Percentiles rank a stretch among this genome's conserved stretches.
These are phyloP conservation scores for Chrysolina americana DNA, from an alignment of 2,888 invertebrate genomes.

Conservation along the genomic window DNA sequence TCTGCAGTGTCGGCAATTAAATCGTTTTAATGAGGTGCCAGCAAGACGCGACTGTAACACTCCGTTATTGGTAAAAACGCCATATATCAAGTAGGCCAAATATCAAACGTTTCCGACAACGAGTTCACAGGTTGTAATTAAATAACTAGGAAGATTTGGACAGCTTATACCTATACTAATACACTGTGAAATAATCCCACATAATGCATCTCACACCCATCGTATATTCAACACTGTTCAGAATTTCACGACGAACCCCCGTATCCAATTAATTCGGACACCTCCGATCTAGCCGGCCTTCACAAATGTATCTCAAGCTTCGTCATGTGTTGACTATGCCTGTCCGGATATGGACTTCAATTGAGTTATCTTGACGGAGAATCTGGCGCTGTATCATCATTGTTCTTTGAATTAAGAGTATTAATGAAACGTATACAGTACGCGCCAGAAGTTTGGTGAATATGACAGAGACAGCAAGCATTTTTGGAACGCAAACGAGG, in stretches of 20 bases:
- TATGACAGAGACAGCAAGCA: too few relatives aligned
- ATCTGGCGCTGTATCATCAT: conserved; percentile 15
- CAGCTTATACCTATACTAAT: too few relatives aligned
- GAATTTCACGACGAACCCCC: neutral
- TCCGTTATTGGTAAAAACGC: too few relatives aligned
- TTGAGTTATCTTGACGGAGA: conserved; percentile 44
- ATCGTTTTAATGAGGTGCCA: too few relatives aligned
- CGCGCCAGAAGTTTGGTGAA: neutral
- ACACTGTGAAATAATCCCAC: too few relatives aligned
- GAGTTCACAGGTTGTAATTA: too few relatives aligned
- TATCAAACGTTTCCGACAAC: too few relatives aligned
- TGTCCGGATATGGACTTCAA: conserved; percentile 52
- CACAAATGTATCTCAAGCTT: conserved; percentile 44
- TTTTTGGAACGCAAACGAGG: too few relatives aligned
- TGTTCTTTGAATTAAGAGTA: conserved; percentile 3
- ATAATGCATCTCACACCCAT: neutral
- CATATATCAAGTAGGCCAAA: too few relatives aligned
- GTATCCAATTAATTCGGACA: neutral
- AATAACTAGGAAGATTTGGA: too few relatives aligned
- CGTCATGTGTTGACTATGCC: conserved; percentile 55
- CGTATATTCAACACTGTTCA: neutral
- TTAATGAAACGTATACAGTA: conserved; percentile 5
- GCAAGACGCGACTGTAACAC: too few relatives aligned
- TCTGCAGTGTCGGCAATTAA: too few relatives aligned
- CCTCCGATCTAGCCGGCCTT: conserved; percentile 29